Base-by-base conservation (phyloP, 2,797 vertebrate genomes). In the Gymnoscopelus microlampas region DNA sequence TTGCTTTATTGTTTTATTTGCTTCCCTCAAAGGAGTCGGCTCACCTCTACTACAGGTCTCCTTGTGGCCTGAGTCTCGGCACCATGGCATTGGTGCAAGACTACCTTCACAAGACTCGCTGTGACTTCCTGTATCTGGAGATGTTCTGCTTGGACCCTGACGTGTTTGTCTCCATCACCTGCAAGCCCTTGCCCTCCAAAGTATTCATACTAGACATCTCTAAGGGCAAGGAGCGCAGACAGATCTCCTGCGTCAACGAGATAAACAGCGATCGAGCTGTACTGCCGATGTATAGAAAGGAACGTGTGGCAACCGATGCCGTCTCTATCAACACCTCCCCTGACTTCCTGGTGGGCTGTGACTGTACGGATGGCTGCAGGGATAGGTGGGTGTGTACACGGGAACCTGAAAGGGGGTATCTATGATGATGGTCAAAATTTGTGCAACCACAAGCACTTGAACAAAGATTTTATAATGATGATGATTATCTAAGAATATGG, bases 71-170 rank as follows among this genome's bases (percentile, higher is more conserved):
- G 11, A 92, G 92, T 85, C 85, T 97, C 71, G 85, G 94, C 6
- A 88, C 87, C 80, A 96, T 96, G 95, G 81, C 70, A 0, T 94
- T 95, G 82, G 95, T 96, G 0, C 94, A 96, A 70, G 91, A 94
- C 0, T 97, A 95, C 88, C 91, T 97, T 48, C 93, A 94, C 0
- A 92, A 95, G 85, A 94, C 95, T 0, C 85, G 87, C 63, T 96
- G 95, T 0, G 93, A 96, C 81, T 96, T 95, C 76, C 84, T 97
- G 0, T 95, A 92, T 81, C 83, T 96, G 79, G 95, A 96, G 76
- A 96, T 96, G 95, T 97, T 96, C 87, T 96, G 95, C 84, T 68
- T 96, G 73, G 96, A 97, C 15, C 95, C 95, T 0, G 95, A 95
- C 8, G 95, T 96, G 66, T 84, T 96, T 80, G 95, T 96, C 63